Evolutionary conservation across 2,888 invertebrate genomes (phyloP).

Genomic region (Hanleya hanleyi): DNA sequence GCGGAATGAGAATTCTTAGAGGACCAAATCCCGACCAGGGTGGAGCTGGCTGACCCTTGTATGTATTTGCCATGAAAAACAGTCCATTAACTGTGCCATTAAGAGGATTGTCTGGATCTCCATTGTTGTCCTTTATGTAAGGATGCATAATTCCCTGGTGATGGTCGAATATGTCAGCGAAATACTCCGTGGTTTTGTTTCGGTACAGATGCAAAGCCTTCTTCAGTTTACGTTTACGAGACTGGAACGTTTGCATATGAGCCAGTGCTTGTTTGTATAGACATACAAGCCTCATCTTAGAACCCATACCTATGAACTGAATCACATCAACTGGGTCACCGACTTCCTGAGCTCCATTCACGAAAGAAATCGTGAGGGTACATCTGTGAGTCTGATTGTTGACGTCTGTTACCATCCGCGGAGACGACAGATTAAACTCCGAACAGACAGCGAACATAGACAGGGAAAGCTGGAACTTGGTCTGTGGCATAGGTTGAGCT

Average conservation of each 20-base stretch:
- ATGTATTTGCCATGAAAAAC: conserved; percentile 16
- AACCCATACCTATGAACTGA: not conserved
- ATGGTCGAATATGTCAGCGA: not conserved
- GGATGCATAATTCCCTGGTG: not conserved
- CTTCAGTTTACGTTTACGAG: not conserved
- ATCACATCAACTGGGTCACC: no score
- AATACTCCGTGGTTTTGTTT: not conserved
- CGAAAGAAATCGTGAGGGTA: no score
- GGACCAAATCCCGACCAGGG: conserved; percentile 12
- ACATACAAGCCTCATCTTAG: not conserved
- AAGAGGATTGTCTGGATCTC: conserved; percentile 18
- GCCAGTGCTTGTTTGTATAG: not conserved
- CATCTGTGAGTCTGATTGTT: no score
- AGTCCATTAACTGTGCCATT: conserved; percentile 22
- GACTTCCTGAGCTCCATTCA: no score
- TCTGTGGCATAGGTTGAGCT: no score
- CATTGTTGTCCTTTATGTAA: conserved; percentile 25
- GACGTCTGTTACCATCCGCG: no score
- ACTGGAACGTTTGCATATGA: not conserved
- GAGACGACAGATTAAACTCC: no score
- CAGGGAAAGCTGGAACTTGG: no score
- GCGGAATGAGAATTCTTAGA: conserved; percentile 7
- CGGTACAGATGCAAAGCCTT: not conserved
- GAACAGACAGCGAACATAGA: no score
- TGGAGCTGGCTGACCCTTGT: not conserved